Conservation (phyloP, 2,113 vertebrate genomes). For the Garra rufa region DNA sequence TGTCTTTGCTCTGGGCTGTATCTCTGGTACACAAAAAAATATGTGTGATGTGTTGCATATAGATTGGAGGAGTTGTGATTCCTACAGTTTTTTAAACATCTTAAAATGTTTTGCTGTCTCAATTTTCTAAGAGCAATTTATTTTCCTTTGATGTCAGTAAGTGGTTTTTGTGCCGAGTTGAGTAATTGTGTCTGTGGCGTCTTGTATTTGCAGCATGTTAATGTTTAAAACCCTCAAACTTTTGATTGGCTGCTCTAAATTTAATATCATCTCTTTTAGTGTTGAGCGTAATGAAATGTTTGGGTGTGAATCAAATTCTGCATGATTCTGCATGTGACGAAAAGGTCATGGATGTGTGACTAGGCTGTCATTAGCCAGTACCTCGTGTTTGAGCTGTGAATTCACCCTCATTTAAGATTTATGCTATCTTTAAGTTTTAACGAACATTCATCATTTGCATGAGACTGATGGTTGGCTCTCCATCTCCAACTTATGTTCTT, state of each 20-base stretch:
- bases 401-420: background rate
- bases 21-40: constrained; percentile 43
- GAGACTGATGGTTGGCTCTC: background rate
- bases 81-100: constrained; percentile 56
- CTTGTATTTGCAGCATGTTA: constrained; percentile 40
- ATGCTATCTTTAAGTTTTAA: constrained; percentile 22
- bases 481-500: background rate
- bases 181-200: constrained; percentile 45
- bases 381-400: constrained; percentile 19
- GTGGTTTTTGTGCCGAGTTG: constrained; percentile 61
- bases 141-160: constrained; percentile 71
- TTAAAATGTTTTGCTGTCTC: constrained; percentile 62
- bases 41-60: constrained; percentile 65
- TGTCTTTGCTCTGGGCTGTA: constrained; percentile 53
- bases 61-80: constrained; percentile 57
- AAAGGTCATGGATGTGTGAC: background rate
- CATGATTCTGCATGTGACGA: background rate
- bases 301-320: background rate
- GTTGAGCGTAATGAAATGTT: background rate
- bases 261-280: background rate
- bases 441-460: background rate
- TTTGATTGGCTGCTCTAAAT: constrained; percentile 32
- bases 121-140: constrained; percentile 64
- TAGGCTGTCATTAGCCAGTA: background rate
- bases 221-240: constrained; percentile 39